Evolutionary conservation across 2,113 vertebrate genomes (phyloP), one percentile per base, ranked within the genome.

Genomic region (Camelus dromedarius): DNA sequence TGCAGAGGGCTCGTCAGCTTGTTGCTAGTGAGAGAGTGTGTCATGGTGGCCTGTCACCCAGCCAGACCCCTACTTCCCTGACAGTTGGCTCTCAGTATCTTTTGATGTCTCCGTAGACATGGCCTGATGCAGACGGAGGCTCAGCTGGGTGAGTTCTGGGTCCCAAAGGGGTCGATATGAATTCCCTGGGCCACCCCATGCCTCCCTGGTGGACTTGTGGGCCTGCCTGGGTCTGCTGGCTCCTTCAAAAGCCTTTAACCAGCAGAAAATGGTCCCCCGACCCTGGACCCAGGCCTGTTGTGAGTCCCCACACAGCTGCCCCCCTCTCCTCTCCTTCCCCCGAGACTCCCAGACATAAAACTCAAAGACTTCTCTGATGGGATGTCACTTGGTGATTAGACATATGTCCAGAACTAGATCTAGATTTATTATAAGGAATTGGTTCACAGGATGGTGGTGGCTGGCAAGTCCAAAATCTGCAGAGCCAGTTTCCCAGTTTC

Each of bases 1-100:
- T 0, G 13, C 0, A 0, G 69, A 16, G 11, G 22, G 10, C 38
- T 28, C 4, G 0, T 12, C 50, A 0, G 2, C 5, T 7, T 16
- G n/a, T 0, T 8, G 35, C 50, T 3, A 3, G 19, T 22, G 0
- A 20, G 24, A 42, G 8, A 26, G 0, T 22, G 1, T 10, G 5
- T 38, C 46, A 9, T 1, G 60, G 67, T 6, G 46, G 38, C 18
- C n/a, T 0, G 30, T 22, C 67, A 14, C 3, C n/a, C 12, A 3
- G 4, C 69, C n/a, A 1, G 50, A 11, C 52, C n/a, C 70, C 9
- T 5, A 6, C 2, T 2, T 4, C 70, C 35, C 32, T 8, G 75
- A n/a, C 12, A 38, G 28, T 1, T 18, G 67, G 26, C 28, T 13
- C 66, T 60, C 19, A 12, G 54, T 15, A 13, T 28, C 42, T 30